Base-by-base conservation (phyloP, 2,888 invertebrate genomes). In the Sclerodermus sp. region DNA sequence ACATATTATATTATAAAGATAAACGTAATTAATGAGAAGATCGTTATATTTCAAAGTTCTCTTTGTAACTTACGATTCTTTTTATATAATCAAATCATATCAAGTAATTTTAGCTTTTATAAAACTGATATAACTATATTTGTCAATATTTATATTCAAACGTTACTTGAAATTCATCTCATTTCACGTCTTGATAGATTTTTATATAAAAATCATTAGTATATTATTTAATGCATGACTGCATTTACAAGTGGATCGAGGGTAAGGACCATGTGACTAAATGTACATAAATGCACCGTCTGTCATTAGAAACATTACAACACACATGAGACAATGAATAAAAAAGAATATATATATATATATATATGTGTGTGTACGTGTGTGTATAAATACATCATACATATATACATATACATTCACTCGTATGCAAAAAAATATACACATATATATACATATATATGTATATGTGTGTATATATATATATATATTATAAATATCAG, bases 261-360 rank as follows among this genome's bases (percentile, higher is more conserved):
- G 65, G 64, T 65, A 67, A 66, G 70, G 68, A 70, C 68, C 23
- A 68, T 70, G 69, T 70, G 73, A 65, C 71, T 68, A 67, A 70
- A 64, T 77, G 77, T 77, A 76, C 60, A 77, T 76, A 77, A 68
- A 69, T 70, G 71, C 73, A 75, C 72, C 71, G 70, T 73, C 64
- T 72, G 71, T 72, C 73, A 72, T 70, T 64, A 69, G 67, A 62
- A 66, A 39, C 65, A 67, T 71, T 70, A 70, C n/a, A n/a, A n/a
- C 52, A 63, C 47, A 60, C 48, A 53, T 51, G 58, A 57, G 42
- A 58, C 50, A 45, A 57, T 49, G 41, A 53, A 62, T 53, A 54
- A 61, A 30, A 30, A 9, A 30, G 30, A 30, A 9, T 30, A 30
- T 30, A 30, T 30, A 9, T 30, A 30, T 9, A n/a, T 9, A 30